Conservation (phyloP, 2,113 vertebrate species). For the Myrmophylax atrothorax region DNA sequence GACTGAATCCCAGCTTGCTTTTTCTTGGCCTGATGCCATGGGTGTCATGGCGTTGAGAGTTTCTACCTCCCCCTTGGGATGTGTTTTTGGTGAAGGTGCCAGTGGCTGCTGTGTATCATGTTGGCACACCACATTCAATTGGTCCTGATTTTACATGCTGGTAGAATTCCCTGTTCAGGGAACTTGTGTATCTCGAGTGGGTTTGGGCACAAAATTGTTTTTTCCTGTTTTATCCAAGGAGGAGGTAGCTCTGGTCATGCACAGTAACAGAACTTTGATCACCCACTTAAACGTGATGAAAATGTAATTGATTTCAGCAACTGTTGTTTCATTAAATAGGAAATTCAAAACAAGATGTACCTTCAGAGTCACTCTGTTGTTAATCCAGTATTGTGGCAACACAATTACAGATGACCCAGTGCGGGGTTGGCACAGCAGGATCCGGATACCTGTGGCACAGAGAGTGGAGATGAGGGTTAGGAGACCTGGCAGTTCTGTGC, state of each 20-base stretch:
- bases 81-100: slow-evolving; percentile 10
- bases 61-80: not conserved
- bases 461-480: not conserved
- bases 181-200: not conserved
- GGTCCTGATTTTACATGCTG: not conserved
- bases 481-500: not conserved
- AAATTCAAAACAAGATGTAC: not conserved
- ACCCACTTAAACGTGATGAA: not conserved
- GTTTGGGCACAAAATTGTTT: not conserved
- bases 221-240: not conserved
- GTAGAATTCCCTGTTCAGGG: not conserved
- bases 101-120: not conserved
- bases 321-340: not conserved
- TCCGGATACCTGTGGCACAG: not conserved
- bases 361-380: not conserved
- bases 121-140: not conserved
- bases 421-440: not conserved
- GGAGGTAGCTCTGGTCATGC: not conserved
- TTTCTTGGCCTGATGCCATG: accelerated
- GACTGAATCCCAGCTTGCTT: not conserved
- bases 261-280: not conserved
- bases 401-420: not conserved
- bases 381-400: slow-evolving; percentile 56
- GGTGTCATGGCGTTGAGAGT: not conserved
- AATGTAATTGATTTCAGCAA: not conserved